Percentiles rank a stretch among this genome's conserved stretches.
These are phyloP conservation scores for Cydia fagiglandana DNA, from an alignment of 1,140 invertebrate species.

Conservation along the genomic window DNA sequence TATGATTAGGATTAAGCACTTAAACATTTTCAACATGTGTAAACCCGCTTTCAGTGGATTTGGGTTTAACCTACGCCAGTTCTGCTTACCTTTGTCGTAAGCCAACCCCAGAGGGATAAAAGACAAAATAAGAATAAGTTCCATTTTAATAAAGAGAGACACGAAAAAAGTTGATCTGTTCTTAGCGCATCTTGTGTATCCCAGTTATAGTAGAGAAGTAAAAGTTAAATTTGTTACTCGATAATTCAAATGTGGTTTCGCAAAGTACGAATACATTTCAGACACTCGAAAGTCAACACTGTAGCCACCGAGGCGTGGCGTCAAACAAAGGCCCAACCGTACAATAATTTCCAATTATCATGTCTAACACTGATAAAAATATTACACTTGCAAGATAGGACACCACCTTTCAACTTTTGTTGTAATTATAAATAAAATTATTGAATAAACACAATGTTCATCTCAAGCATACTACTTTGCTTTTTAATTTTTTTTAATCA, in stretches of 20 bases:
- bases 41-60: too few relatives aligned
- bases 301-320: constrained; percentile 30
- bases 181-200: constrained; percentile 8
- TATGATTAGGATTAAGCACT: background rate
- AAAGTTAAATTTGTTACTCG: constrained; percentile 12
- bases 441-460: constrained; percentile 3
- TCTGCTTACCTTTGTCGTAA: constrained; percentile 69
- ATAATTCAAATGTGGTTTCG: background rate
- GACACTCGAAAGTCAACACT: constrained; percentile 1
- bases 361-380: background rate
- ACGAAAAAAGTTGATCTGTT: background rate
- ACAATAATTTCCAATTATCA: background rate
- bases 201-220: constrained; percentile 8
- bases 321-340: constrained; percentile 21
- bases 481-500: background rate
- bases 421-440: constrained; percentile 14
- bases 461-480: background rate
- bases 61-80: constrained; percentile 15
- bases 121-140: constrained; percentile 67
- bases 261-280: constrained; percentile 19
- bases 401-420: background rate
- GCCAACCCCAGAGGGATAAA: constrained; percentile 58
- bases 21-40: too few relatives aligned
- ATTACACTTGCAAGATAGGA: background rate
- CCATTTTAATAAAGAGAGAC: constrained; percentile 45